phyloP scores from a whole-genome alignment of 2,888 invertebrate genomes.

The Volucella inanis region DNA sequence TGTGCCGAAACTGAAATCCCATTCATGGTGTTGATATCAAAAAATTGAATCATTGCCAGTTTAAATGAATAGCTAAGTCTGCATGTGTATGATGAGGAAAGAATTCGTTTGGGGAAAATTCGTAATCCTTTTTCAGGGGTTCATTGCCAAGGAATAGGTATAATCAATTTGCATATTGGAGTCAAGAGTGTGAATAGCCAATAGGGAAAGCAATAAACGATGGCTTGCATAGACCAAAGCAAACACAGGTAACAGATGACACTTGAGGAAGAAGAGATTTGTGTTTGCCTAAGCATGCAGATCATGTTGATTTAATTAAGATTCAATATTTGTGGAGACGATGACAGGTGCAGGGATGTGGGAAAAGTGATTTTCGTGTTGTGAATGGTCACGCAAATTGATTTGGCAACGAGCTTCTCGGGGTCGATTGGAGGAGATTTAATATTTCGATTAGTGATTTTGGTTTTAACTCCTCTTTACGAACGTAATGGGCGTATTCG shows the following conservation, averaged over 20 bases:
- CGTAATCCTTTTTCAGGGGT: slow-evolving; percentile 35
- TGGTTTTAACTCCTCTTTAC: no score
- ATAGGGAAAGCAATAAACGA: slow-evolving; percentile 44
- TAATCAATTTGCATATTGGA: slow-evolving; percentile 70
- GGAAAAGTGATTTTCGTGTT: not conserved
- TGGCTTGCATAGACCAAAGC: slow-evolving; percentile 28
- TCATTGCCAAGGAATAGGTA: slow-evolving; percentile 32
- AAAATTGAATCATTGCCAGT: slow-evolving; percentile 61
- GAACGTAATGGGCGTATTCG: no score
- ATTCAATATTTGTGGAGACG: slow-evolving; percentile 66
- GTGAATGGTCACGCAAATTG: no score
- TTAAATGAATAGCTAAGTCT: not conserved
- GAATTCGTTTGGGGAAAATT: slow-evolving; percentile 32
- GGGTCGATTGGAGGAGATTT: no score
- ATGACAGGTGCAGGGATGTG: not conserved
- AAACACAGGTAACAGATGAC: slow-evolving; percentile 52
- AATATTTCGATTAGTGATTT: no score
- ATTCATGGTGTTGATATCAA: slow-evolving; percentile 70
- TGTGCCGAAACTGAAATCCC: slow-evolving; percentile 54
- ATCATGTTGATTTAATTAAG: slow-evolving; percentile 59
- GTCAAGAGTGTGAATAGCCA: slow-evolving; percentile 43
- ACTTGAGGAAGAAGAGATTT: slow-evolving; percentile 5
- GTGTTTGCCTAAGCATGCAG: slow-evolving; percentile 16
- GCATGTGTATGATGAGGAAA: slow-evolving; percentile 1
- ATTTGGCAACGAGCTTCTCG: no score